Percentiles rank a stretch among this genome's conserved stretches.
Conservation (phyloP, 2,113 vertebrate genomes). For the Cololabis saira region DNA sequence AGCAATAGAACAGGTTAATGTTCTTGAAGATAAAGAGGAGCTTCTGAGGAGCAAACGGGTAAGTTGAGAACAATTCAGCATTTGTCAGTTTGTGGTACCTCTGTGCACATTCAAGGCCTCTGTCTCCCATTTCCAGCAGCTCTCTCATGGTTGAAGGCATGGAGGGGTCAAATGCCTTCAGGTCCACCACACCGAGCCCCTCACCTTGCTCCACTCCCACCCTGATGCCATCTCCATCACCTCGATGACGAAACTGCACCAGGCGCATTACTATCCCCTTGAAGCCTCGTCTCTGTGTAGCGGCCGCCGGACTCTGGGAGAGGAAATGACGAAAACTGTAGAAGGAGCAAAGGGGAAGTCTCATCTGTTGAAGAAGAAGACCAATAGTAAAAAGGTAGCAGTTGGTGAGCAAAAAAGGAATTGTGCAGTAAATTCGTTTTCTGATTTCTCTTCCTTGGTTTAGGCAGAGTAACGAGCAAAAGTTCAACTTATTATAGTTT, state of each 20-base stretch:
- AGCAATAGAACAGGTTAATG: background rate
- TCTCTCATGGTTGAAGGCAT: conserved; percentile 86
- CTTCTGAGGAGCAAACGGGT: too few relatives aligned
- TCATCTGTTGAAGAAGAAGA: conserved; percentile 67
- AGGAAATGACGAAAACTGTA: conserved; percentile 55
- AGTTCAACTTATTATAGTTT: too few relatives aligned
- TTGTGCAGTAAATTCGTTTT: too few relatives aligned
- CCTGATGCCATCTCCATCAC: conserved; percentile 58
- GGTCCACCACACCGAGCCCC: conserved; percentile 83
- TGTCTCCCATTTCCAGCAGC: conserved; percentile 86
- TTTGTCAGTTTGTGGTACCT: conserved; percentile 66
- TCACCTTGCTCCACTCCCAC: conserved; percentile 86
- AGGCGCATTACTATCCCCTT: conserved; percentile 83
- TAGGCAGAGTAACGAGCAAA: too few relatives aligned
- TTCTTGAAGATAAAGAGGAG: background rate
- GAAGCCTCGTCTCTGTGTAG: conserved; percentile 34
- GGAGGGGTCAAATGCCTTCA: conserved; percentile 86
- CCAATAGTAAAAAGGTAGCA: too few relatives aligned
- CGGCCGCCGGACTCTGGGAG: conserved; percentile 11
- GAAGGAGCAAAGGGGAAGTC: conserved; percentile 49
- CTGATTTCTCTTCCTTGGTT: too few relatives aligned
- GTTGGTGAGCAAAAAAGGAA: too few relatives aligned
- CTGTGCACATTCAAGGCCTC: conserved; percentile 79
- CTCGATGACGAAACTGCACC: conserved; percentile 84
- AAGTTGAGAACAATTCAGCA: too few relatives aligned